phyloP scores from a whole-genome alignment of 2,888 invertebrate genomes.

The Drosophila multiciliata region DNA sequence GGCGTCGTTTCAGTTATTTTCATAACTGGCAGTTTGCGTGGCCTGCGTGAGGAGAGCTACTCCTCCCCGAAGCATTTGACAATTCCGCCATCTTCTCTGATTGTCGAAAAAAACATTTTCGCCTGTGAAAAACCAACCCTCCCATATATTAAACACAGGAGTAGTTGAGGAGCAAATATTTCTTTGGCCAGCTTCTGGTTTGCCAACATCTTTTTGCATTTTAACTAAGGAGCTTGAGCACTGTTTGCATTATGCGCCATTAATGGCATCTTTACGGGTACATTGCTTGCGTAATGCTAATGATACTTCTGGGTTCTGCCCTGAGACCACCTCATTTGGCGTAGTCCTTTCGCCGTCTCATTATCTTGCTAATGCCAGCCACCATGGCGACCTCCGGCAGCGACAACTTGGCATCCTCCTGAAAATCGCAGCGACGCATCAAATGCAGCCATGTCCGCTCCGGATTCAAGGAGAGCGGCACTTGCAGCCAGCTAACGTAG shows the following conservation, averaged over 20 bases:
- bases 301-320: slow-evolving; percentile 20
- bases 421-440: slow-evolving; percentile 85
- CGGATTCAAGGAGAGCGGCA: slow-evolving; percentile 85
- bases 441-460: slow-evolving; percentile 85
- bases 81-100: slow-evolving; percentile 59
- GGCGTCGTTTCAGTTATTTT: slow-evolving; percentile 79
- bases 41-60: slow-evolving; percentile 24
- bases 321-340: slow-evolving; percentile 54
- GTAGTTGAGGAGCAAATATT: slow-evolving; percentile 44
- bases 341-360: slow-evolving; percentile 81
- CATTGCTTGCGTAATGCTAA: slow-evolving; percentile 39
- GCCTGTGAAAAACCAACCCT: slow-evolving; percentile 28
- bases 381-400: slow-evolving; percentile 85
- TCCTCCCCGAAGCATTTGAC: slow-evolving; percentile 57
- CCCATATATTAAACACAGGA: slow-evolving; percentile 49
- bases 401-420: slow-evolving; percentile 83
- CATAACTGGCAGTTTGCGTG: slow-evolving; percentile 69
- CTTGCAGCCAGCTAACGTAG: slow-evolving; percentile 85
- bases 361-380: slow-evolving; percentile 84
- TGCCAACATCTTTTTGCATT: slow-evolving; percentile 44
- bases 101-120: slow-evolving; percentile 77
- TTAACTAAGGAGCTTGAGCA: slow-evolving; percentile 47
- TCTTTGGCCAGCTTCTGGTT: slow-evolving; percentile 63
- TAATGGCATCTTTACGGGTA: slow-evolving; percentile 61
- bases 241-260: slow-evolving; percentile 69